A percentile compares a stretch with the other conserved stretches of the same genome.
Conservation (phyloP, 2,888 invertebrate genomes). For the Drosophila acutilabella region DNA sequence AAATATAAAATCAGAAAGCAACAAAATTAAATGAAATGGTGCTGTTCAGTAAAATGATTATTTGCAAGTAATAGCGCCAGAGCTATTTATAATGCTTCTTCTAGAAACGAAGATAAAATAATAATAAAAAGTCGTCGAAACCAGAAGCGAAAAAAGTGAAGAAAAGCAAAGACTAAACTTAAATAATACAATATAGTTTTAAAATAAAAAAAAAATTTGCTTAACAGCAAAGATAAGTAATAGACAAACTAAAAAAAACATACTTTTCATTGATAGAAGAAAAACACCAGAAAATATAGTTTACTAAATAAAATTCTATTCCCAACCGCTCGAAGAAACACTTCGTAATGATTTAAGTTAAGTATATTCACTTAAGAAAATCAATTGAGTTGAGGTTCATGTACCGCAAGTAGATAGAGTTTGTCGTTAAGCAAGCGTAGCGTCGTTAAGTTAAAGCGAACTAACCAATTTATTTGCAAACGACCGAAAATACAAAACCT, state of each 20-base stretch:
- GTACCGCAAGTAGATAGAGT: slow-evolving; percentile 7
- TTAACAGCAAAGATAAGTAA: slow-evolving; percentile 36
- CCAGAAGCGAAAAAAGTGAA: slow-evolving; percentile 60
- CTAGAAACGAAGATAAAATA: slow-evolving; percentile 35
- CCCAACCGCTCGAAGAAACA: slow-evolving; percentile 32
- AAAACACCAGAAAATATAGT: slow-evolving; percentile 24
- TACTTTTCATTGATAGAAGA: slow-evolving; percentile 19
- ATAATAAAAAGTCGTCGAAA: slow-evolving; percentile 31
- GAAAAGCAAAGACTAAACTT: slow-evolving; percentile 76
- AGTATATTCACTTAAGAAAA: slow-evolving; percentile 29
- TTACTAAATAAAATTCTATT: slow-evolving; percentile 5
- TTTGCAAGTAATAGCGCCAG: slow-evolving; percentile 37
- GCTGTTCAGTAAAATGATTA: slow-evolving; percentile 54
- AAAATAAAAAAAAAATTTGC: slow-evolving; percentile 51
- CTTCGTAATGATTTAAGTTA: slow-evolving; percentile 34
- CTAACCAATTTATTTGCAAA: slow-evolving; percentile 44
- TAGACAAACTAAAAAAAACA: slow-evolving; percentile 16
- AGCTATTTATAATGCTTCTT: slow-evolving; percentile 50
- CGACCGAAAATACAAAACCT: slow-evolving; percentile 43
- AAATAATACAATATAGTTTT: slow-evolving; percentile 75
- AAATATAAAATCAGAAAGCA: slow-evolving; percentile 17
- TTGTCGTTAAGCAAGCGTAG: slow-evolving; percentile 29
- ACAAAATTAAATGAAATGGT: slow-evolving; percentile 34
- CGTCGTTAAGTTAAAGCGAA: slow-evolving; percentile 39
- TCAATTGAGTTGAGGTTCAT: slow-evolving; percentile 28